phyloP scores from a whole-genome alignment of 2,888 invertebrate species.

The Empis stercorea region DNA sequence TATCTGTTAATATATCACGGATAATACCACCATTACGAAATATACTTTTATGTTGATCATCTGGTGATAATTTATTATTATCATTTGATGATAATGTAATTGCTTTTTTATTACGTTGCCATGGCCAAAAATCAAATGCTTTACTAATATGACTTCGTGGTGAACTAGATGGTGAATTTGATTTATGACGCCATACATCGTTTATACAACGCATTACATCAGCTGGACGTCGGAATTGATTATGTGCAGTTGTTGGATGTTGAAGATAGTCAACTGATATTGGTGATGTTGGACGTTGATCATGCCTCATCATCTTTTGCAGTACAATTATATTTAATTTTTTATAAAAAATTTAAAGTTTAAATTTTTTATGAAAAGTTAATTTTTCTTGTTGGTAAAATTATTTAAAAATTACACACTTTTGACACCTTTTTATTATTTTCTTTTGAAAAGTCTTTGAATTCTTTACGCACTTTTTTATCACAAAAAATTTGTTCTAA shows the following conservation, averaged over 20 bases:
- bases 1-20: slow-evolving; percentile 29
- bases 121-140: slow-evolving; percentile 34
- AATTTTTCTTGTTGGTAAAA: no score
- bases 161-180: slow-evolving; percentile 6
- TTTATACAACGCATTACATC: slow-evolving; percentile 16
- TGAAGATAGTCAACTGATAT: slow-evolving; percentile 12
- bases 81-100: neutral
- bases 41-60: slow-evolving; percentile 24
- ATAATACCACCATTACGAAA: slow-evolving; percentile 30
- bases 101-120: slow-evolving; percentile 25
- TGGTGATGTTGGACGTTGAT: slow-evolving; percentile 11
- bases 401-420: no score
- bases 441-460: no score
- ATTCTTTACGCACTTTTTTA: no score
- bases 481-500: no score
- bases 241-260: neutral
- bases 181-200: slow-evolving; percentile 14
- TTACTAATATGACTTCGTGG: slow-evolving; percentile 32
- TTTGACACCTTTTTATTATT: no score
- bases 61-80: slow-evolving; percentile 2
- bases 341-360: no score
- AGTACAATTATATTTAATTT: no score
- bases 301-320: slow-evolving; percentile 10
- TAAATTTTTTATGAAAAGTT: no score
- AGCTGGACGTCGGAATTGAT: slow-evolving; percentile 11